Conservation (phyloP, 1,140 invertebrate genomes). For the Ctenoplectra terminalis region DNA sequence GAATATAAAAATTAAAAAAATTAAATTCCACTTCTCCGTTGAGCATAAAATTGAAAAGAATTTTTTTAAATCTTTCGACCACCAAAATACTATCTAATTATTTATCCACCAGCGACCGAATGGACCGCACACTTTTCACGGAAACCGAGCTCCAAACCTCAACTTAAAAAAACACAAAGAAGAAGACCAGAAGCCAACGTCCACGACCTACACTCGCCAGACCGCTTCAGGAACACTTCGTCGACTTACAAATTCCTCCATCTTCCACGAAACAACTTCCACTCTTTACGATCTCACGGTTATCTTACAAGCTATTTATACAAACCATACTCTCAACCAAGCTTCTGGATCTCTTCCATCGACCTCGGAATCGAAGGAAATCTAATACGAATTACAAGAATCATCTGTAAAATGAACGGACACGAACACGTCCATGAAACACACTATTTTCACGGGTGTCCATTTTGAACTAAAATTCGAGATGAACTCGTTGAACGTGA, state of each 20-base stretch:
- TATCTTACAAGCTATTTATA: background rate
- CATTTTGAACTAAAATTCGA: conserved; percentile 50
- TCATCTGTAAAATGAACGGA: background rate
- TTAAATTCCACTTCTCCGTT: too few relatives aligned
- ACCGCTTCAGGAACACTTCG: background rate
- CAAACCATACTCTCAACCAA: background rate
- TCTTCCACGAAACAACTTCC: background rate
- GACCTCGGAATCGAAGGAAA: background rate
- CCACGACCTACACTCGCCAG: background rate
- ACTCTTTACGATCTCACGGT: background rate
- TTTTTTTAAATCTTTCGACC: too few relatives aligned
- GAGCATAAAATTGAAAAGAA: too few relatives aligned
- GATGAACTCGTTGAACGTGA: conserved; percentile 12
- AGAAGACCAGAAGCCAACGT: background rate
- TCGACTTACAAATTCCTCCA: background rate
- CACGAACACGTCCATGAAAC: background rate
- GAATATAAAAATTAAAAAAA: too few relatives aligned
- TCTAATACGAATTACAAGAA: background rate
- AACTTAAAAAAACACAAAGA: background rate
- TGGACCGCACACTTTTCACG: background rate
- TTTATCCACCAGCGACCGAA: too few relatives aligned
- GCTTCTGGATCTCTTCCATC: background rate
- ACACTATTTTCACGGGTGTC: conserved; percentile 10
- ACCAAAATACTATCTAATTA: too few relatives aligned
- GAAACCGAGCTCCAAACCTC: background rate